Evolutionary conservation across 2,113 vertebrate species (phyloP).

Genomic region (Stomatorhinus ivindoensis): DNA sequence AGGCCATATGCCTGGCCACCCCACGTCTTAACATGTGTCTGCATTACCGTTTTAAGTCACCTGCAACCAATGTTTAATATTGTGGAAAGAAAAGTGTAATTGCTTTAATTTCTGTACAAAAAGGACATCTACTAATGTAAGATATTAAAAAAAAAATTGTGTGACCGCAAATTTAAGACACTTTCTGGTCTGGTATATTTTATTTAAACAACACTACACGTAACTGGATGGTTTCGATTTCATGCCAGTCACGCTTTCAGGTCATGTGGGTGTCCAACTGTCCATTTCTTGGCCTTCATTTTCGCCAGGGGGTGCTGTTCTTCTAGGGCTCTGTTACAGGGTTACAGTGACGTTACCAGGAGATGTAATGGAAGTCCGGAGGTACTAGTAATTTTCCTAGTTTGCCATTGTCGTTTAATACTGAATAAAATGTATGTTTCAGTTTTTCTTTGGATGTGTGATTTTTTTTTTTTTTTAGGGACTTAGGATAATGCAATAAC

Average conservation of each 20-base stretch:
- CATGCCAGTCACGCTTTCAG: constrained; percentile 48
- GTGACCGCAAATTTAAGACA: constrained; percentile 56
- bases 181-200: constrained; percentile 48
- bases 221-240: constrained; percentile 58
- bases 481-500: neutral
- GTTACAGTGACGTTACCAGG: neutral
- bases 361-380: constrained; percentile 53
- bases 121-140: constrained; percentile 31
- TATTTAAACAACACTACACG: constrained; percentile 51
- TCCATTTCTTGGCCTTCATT: constrained; percentile 34
- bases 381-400: constrained; percentile 72
- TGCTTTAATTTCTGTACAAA: constrained; percentile 17
- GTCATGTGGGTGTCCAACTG: neutral
- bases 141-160: constrained; percentile 38
- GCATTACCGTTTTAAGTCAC: constrained; percentile 30
- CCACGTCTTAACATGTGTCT: neutral
- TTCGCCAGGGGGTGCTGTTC: constrained; percentile 41
- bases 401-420: constrained; percentile 63
- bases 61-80: constrained; percentile 62
- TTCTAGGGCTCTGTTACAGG: neutral
- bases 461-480: neutral
- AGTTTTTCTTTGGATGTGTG: constrained; percentile 41
- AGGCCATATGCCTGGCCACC: neutral
- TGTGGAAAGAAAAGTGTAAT: constrained; percentile 48
- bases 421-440: constrained; percentile 74